Evolutionary conservation across 1,140 invertebrate species (phyloP).

Genomic region (Aphidius ervi): DNA sequence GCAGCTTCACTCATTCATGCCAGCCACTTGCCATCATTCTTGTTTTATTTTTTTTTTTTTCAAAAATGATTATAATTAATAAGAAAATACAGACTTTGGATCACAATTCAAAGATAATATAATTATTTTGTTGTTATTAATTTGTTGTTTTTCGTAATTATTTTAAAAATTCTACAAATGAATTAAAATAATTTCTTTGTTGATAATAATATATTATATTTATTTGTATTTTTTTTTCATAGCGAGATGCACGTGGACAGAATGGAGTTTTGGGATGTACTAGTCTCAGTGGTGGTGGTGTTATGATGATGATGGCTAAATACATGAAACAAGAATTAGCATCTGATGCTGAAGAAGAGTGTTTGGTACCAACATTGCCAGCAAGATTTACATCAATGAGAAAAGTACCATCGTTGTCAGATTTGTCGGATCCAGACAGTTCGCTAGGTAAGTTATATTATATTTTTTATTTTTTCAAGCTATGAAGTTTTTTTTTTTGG

Average conservation of each 20-base stretch:
- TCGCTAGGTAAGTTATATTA: constrained; percentile 68
- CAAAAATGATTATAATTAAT: too few relatives aligned
- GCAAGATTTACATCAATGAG: constrained; percentile 61
- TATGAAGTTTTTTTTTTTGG: not conserved
- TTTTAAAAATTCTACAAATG: not conserved
- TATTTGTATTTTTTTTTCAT: constrained; percentile 16
- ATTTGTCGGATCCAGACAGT: constrained; percentile 77
- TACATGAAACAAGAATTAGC: constrained; percentile 51
- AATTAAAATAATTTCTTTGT: not conserved
- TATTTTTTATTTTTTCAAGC: too few relatives aligned
- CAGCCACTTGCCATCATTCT: too few relatives aligned
- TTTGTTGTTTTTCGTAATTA: too few relatives aligned
- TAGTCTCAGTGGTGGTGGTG: constrained; percentile 40
- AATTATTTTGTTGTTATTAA: too few relatives aligned
- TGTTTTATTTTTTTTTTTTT: too few relatives aligned
- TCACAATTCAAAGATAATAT: too few relatives aligned
- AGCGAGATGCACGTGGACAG: constrained; percentile 46
- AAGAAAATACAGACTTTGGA: too few relatives aligned
- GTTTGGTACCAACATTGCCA: constrained; percentile 43
- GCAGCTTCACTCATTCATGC: too few relatives aligned
- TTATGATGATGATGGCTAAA: constrained; percentile 50
- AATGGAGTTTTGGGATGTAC: constrained; percentile 39
- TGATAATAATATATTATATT: not conserved
- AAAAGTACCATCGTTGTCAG: constrained; percentile 79
- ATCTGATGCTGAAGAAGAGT: constrained; percentile 51